These are phyloP conservation scores for Manduca sexta DNA, from an alignment of 1,140 invertebrate species.

Conservation along the genomic window DNA sequence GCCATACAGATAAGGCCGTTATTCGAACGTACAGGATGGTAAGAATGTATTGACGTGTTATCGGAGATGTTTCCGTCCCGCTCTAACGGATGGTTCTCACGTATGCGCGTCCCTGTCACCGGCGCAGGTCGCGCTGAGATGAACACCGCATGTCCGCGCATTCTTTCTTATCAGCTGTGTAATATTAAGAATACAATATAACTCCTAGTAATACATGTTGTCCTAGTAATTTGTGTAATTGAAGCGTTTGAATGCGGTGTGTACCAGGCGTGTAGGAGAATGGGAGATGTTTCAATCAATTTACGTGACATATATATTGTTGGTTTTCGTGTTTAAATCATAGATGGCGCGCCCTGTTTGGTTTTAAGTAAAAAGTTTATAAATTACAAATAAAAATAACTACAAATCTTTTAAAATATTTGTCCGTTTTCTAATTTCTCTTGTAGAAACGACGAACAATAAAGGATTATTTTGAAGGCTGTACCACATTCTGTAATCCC, in stretches of 20 bases:
- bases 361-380: too few species aligned
- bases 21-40: conserved; percentile 29
- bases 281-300: too few species aligned
- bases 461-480: too few species aligned
- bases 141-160: conserved; percentile 63
- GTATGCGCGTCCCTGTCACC: conserved; percentile 54
- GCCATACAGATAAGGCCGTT: conserved; percentile 4
- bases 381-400: too few species aligned
- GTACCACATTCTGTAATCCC: too few species aligned
- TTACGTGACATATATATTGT: too few species aligned
- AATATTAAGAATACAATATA: conserved; percentile 29
- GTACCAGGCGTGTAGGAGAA: too few species aligned
- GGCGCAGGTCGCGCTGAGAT: conserved; percentile 50
- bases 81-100: conserved; percentile 36
- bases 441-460: too few species aligned
- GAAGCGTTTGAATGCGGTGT: conserved; percentile 1
- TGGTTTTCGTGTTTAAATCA: too few species aligned
- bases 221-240: conserved; percentile 26
- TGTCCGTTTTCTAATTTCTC: too few species aligned
- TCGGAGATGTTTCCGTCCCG: conserved; percentile 58
- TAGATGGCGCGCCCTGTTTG: too few species aligned
- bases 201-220: conserved; percentile 17
- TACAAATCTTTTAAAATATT: too few species aligned
- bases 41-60: conserved; percentile 72
- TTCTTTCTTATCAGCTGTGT: conserved; percentile 52